Base-by-base conservation (phyloP, 2,888 invertebrate genomes). In the Spodoptera littoralis region DNA sequence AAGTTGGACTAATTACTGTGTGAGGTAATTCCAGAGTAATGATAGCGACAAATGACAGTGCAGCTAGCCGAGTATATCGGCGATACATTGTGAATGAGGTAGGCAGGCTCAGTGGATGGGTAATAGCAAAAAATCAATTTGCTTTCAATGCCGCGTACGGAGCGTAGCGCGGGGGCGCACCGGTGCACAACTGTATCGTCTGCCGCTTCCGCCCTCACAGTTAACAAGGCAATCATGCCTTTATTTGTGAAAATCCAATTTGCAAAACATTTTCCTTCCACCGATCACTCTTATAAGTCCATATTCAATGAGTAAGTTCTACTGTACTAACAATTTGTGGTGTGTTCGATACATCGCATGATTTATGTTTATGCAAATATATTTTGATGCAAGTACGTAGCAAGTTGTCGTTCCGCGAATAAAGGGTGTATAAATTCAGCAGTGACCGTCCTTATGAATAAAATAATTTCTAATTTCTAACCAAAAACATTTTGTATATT, bases 221-320 rank as follows among this genome's bases (percentile, higher is more conserved):
- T 46, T 41, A 41, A 27, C 42, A 53, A 36, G 13, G n/a, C 8
- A 22, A 52, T 46, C 13, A 22, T 47, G 18, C 18, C 9, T n/a
- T 8, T 46, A 50, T 18, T 13, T 45, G 41, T 46, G 18, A 46
- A 50, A 50, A 46, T 46, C 22, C 2, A 45, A 45, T 50, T 60
- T 41, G 9, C n/a, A 13, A 13, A 47, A 47, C 13, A 13, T 22
- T 46, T 46, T 47, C 24, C 11, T 52, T 52, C 2, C 11, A 13
- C 22, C 11, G 46, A 46, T 9, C 12, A 45, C 18, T 13, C 30
- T 30, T 12, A 18, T 45, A 18, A 11, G 24, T 24, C 4, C 11
- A 36, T 36, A 36, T 36, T 36, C 36, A 36, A 36, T 36, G 9
- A 36, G 36, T 36, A 36, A 36, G 36, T 9, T 6, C 6, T 36